Conservation (phyloP, 2,888 invertebrate genomes). For the Ctena decussata region DNA sequence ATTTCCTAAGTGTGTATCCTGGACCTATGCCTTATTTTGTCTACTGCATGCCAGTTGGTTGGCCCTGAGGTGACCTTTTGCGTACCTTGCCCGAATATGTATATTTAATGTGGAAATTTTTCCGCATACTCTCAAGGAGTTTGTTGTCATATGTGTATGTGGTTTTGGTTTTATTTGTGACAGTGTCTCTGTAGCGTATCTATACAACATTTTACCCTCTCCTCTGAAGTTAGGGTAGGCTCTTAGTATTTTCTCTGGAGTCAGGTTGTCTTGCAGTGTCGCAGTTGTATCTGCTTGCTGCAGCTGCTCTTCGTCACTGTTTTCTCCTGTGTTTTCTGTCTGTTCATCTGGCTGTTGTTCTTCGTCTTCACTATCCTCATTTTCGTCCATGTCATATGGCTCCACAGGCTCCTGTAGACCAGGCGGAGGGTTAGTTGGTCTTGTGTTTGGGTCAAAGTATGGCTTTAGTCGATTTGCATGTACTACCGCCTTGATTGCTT, state of each 20-base stretch:
- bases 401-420: background rate
- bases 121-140: background rate
- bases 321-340: background rate
- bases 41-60: background rate
- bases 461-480: conserved; percentile 52
- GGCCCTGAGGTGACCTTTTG: background rate
- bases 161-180: background rate
- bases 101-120: background rate
- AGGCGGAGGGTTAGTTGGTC: conserved; percentile 44
- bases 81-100: background rate
- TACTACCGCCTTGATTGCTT: conserved; percentile 20
- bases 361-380: background rate
- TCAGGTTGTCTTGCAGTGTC: background rate
- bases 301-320: background rate
- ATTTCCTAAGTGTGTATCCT: no score
- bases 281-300: background rate
- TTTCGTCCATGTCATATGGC: conserved; percentile 12
- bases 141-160: background rate
- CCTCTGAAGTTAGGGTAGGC: background rate
- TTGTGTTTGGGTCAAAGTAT: conserved; percentile 36
- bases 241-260: background rate
- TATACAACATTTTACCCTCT: background rate
- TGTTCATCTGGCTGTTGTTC: background rate
- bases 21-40: no score
- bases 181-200: background rate